Evolutionary conservation across 2,797 vertebrate genomes (phyloP).

Genomic region (Psittacula derbiana): DNA sequence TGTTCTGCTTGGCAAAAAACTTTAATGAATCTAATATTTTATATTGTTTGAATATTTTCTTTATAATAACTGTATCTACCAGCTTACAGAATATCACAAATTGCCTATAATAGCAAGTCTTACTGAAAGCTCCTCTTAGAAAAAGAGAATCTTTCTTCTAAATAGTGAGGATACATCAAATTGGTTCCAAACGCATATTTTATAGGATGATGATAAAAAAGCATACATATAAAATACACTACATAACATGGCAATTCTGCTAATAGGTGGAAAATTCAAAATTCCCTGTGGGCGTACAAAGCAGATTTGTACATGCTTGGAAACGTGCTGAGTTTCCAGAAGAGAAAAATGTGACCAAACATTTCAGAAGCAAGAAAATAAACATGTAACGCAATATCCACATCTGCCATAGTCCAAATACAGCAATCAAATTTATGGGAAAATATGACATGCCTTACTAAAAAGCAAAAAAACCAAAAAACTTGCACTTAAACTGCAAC

Average conservation of each 20-base stretch:
- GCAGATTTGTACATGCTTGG: background rate
- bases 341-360: background rate
- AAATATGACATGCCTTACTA: background rate
- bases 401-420: background rate
- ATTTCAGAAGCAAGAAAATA: background rate
- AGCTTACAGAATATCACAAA: background rate
- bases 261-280: background rate
- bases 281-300: background rate
- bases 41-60: background rate
- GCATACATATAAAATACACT: background rate
- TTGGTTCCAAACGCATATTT: background rate
- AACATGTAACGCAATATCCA: background rate
- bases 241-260: background rate
- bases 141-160: background rate
- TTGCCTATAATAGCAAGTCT: background rate
- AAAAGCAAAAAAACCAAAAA: background rate
- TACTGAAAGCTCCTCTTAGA: background rate
- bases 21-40: background rate
- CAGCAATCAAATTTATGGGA: background rate
- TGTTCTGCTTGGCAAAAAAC: background rate
- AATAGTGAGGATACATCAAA: background rate
- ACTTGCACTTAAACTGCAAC: background rate
- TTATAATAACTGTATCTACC: background rate
- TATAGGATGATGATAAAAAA: background rate
- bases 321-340: background rate